A percentile compares a stretch with the other conserved stretches of the same genome.
Conservation (phyloP, 2,888 invertebrate species). For the Parascotia fuliginaria region DNA sequence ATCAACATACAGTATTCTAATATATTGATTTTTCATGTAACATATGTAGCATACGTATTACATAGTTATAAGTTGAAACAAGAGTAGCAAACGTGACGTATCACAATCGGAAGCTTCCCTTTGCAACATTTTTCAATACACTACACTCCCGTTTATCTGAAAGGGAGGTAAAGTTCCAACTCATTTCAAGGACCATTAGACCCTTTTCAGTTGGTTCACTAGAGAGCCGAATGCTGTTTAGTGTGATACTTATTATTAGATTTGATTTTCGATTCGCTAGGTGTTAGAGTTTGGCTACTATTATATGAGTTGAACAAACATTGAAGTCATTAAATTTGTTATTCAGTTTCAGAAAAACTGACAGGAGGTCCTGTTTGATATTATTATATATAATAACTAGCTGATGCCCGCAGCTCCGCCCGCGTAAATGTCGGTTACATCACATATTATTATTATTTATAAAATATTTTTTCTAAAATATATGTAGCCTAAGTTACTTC, state of each 20-base stretch:
- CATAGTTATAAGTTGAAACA: neutral
- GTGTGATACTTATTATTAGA: neutral
- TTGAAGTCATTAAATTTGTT: no score
- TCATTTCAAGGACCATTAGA: conserved; percentile 17
- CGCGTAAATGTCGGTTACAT: no score
- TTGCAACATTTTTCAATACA: conserved; percentile 25
- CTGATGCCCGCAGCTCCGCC: no score
- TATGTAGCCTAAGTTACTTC: no score
- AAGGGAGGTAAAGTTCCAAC: conserved; percentile 16
- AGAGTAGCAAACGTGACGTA: conserved; percentile 30
- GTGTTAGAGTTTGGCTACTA: neutral
- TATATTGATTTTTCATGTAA: no score
- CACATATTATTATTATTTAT: no score
- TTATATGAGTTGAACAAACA: neutral
- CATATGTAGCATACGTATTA: neutral
- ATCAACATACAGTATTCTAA: no score
- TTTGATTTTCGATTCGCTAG: neutral
- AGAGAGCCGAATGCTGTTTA: neutral
- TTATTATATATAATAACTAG: no score
- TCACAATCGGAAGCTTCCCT: conserved; percentile 31
- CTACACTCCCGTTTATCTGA: conserved; percentile 22
- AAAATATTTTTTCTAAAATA: no score
- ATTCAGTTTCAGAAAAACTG: no score
- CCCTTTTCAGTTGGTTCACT: conserved; percentile 6
- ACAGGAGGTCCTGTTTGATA: no score